A percentile compares a stretch with the other conserved stretches of the same genome.
Conservation (phyloP, 2,797 vertebrate species). For the Adrianichthys oophorus region DNA sequence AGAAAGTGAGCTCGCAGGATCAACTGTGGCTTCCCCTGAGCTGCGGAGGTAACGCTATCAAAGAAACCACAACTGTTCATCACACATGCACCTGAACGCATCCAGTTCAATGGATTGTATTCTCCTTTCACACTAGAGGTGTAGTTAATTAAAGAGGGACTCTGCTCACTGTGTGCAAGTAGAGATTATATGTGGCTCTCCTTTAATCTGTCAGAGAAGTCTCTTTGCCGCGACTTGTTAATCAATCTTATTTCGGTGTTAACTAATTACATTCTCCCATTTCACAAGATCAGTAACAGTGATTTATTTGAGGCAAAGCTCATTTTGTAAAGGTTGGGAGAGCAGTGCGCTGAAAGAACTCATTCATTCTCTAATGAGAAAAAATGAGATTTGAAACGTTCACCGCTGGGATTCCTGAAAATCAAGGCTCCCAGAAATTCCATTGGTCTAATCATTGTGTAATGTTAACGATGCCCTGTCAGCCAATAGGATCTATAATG, state of each 20-base stretch:
- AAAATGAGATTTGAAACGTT: slow-evolving; percentile 38
- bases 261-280: slow-evolving; percentile 56
- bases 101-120: slow-evolving; percentile 9
- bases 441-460: background rate
- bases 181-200: slow-evolving; percentile 38
- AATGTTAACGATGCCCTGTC: background rate
- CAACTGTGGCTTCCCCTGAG: slow-evolving; percentile 7
- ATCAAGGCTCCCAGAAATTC: background rate
- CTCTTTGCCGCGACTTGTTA: slow-evolving; percentile 51
- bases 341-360: slow-evolving; percentile 37
- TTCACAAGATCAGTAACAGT: slow-evolving; percentile 27
- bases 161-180: slow-evolving; percentile 28
- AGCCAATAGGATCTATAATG: background rate
- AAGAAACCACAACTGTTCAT: slow-evolving; percentile 38
- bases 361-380: slow-evolving; percentile 46
- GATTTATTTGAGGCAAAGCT: slow-evolving; percentile 31
- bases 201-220: slow-evolving; percentile 54
- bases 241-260: slow-evolving; percentile 59
- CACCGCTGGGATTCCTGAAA: slow-evolving; percentile 1
- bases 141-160: slow-evolving; percentile 57
- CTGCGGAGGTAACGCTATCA: slow-evolving; percentile 12
- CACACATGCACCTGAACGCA: slow-evolving; percentile 33
- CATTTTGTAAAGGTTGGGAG: slow-evolving; percentile 38
- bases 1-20: slow-evolving; percentile 23
- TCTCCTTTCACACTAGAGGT: slow-evolving; percentile 31